Conservation (phyloP, 2,113 vertebrate species). For the Pan paniscus region DNA sequence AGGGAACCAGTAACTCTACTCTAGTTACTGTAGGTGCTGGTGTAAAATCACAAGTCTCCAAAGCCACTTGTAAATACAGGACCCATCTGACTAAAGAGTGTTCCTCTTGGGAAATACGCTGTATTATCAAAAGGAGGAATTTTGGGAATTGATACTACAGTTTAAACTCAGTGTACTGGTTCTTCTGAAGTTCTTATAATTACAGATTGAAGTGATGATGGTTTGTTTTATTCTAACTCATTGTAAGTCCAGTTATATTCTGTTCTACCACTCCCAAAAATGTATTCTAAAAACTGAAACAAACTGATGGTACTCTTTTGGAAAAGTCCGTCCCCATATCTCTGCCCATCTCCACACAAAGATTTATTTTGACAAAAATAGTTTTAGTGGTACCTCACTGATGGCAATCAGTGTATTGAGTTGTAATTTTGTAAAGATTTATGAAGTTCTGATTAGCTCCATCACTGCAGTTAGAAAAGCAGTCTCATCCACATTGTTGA, state of each 20-base stretch:
- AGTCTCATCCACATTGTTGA: not conserved
- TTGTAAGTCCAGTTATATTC: not conserved
- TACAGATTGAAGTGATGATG: not conserved
- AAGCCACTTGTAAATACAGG: not conserved
- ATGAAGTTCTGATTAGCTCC: not conserved
- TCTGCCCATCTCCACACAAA: not conserved
- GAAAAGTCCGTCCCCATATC: not conserved
- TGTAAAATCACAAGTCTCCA: conserved; percentile 22
- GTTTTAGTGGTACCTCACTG: not conserved
- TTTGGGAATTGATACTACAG: not conserved
- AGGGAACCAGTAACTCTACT: conserved; percentile 75
- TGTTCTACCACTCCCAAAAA: not conserved
- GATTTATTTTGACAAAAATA: not conserved
- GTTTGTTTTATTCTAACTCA: not conserved
- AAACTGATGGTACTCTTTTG: not conserved
- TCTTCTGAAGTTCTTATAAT: not conserved
- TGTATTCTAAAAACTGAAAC: not conserved
- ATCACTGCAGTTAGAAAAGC: not conserved
- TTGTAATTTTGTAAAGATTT: not conserved
- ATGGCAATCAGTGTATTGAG: not conserved
- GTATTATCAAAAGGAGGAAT: not conserved
- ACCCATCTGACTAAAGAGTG: not conserved
- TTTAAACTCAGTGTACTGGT: not conserved
- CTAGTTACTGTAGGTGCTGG: conserved; percentile 60
- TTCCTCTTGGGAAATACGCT: not conserved